A percentile compares a stretch with the other conserved stretches of the same genome.
These are phyloP conservation scores for Sisor rabdophorus DNA, from an alignment of 2,113 vertebrate genomes.

Conservation along the genomic window DNA sequence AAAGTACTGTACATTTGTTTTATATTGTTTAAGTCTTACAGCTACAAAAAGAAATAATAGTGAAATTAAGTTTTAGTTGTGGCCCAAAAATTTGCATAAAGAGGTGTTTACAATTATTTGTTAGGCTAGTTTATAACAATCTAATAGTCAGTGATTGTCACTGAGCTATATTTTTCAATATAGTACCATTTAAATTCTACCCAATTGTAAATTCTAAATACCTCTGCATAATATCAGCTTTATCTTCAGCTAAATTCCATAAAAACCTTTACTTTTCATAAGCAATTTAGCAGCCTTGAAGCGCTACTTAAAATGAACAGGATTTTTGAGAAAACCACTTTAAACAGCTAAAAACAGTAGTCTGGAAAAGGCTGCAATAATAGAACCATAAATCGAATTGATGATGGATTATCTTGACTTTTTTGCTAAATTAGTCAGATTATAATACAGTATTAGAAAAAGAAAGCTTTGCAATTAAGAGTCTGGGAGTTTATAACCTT, in stretches of 20 bases:
- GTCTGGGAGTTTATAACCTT: constrained; percentile 1
- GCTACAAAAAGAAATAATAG: too few relatives aligned
- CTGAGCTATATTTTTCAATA: background rate
- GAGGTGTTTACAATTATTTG: background rate
- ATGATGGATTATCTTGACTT: constrained; percentile 28
- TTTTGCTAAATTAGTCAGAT: constrained; percentile 17
- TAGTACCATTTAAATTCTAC: background rate
- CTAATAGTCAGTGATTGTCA: background rate
- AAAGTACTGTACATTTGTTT: too few relatives aligned
- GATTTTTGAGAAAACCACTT: constrained; percentile 23
- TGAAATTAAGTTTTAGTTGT: background rate
- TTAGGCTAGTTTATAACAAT: background rate
- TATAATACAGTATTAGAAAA: too few relatives aligned
- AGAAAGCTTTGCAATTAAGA: background rate
- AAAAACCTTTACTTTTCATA: background rate
- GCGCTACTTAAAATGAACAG: constrained; percentile 24
- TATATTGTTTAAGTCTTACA: too few relatives aligned
- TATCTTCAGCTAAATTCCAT: background rate
- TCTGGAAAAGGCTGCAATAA: background rate
- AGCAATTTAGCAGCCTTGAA: constrained; percentile 15
- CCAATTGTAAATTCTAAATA: background rate
- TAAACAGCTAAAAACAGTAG: constrained; percentile 28
- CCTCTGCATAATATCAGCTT: background rate
- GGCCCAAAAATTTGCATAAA: background rate
- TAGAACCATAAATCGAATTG: constrained; percentile 29